Conservation (phyloP, 2,888 invertebrate species). For the Prosopocoilus inquinatus region DNA sequence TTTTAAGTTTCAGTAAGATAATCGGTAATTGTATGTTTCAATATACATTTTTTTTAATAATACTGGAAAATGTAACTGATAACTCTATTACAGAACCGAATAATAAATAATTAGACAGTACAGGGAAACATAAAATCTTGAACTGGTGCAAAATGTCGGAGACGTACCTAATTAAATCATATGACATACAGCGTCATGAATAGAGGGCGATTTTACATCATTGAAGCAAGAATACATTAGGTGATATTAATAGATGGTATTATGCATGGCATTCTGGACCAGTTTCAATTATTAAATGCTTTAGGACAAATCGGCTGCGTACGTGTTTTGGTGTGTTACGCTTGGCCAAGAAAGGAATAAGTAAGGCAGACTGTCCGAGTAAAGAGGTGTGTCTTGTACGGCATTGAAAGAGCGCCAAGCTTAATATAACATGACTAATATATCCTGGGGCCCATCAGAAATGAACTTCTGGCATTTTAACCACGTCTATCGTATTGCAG, state of each 20-base stretch:
- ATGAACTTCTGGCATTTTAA: conserved; percentile 38
- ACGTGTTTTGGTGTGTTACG: conserved; percentile 1
- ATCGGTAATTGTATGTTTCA: too few species aligned
- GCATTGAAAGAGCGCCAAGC: conserved; percentile 50
- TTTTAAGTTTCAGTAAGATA: too few species aligned
- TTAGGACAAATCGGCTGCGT: neutral
- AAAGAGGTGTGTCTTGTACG: conserved; percentile 28
- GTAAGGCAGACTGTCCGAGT: conserved; percentile 11
- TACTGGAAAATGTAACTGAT: too few species aligned
- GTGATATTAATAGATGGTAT: neutral
- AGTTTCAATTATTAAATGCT: conserved; percentile 1
- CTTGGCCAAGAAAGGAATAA: conserved; percentile 6
- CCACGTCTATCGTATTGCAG: conserved; percentile 22
- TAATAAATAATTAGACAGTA: too few species aligned
- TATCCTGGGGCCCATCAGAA: conserved; percentile 48
- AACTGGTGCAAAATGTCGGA: neutral
- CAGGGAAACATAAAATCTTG: too few species aligned
- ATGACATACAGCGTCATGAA: neutral
- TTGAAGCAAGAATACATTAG: neutral
- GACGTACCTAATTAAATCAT: neutral
- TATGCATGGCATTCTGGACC: neutral
- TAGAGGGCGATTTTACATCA: neutral
- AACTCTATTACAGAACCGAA: too few species aligned
- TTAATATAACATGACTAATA: conserved; percentile 50
- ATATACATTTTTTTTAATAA: too few species aligned